Conservation (phyloP, 2,113 vertebrate species). For the Struthio camelus region DNA sequence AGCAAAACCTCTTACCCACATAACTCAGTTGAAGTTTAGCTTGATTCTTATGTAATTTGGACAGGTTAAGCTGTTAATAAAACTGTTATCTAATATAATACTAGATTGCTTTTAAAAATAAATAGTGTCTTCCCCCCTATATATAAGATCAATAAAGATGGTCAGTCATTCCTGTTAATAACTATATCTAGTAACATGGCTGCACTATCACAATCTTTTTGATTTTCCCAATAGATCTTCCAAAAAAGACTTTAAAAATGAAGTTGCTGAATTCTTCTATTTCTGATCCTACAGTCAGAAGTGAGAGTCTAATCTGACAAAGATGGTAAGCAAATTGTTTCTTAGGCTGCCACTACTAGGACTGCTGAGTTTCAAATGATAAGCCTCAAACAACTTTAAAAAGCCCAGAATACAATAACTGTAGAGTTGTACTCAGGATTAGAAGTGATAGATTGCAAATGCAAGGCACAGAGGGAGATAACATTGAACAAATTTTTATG, state of each 20-base stretch:
- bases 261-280: not conserved
- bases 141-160: not conserved
- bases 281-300: not conserved
- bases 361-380: not conserved
- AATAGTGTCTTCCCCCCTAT: not conserved
- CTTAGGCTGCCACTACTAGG: not conserved
- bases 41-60: not conserved
- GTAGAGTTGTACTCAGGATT: constrained; percentile 1
- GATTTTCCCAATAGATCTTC: rapidly evolving
- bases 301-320: not conserved
- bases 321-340: not conserved
- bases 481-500: constrained; percentile 1
- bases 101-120: not conserved
- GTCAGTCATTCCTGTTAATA: not conserved
- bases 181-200: not conserved
- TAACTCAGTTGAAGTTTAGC: not conserved
- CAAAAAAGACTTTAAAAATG: not conserved
- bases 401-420: not conserved
- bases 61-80: not conserved
- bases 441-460: constrained; percentile 7
- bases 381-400: constrained; percentile 42
- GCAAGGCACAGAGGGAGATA: not conserved
- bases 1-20: not conserved
- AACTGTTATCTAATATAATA: not conserved
- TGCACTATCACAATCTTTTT: not conserved